A percentile compares a stretch with the other conserved stretches of the same genome.
phyloP scores from a whole-genome alignment of 2,797 vertebrate genomes.

The Scyliorhinus canicula region DNA sequence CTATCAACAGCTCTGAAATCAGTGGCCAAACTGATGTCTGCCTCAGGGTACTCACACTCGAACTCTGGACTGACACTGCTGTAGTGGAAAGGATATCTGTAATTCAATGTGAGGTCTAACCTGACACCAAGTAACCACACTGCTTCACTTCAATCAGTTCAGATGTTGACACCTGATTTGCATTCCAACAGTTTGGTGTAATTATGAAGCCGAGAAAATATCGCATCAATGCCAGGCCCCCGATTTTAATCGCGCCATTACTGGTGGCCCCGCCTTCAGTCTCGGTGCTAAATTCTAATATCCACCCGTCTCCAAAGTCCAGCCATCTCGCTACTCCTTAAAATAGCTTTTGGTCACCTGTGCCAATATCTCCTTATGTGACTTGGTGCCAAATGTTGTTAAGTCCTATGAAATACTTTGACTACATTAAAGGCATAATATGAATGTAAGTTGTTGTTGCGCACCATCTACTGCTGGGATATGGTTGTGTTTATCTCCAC shows the following conservation, averaged over 20 bases:
- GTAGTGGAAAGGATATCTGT: neutral
- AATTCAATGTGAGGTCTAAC: neutral
- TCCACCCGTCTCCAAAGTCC: neutral
- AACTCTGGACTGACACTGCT: neutral
- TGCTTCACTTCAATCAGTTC: neutral
- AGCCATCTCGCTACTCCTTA: neutral
- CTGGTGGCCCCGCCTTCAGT: neutral
- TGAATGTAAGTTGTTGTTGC: neutral
- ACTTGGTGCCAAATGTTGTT: neutral
- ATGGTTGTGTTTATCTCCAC: neutral
- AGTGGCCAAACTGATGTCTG: neutral
- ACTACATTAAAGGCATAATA: neutral
- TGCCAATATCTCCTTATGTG: neutral
- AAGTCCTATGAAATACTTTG: neutral
- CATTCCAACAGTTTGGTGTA: neutral
- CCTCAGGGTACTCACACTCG: neutral
- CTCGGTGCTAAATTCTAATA: neutral
- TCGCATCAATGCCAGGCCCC: neutral
- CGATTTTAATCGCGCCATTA: neutral
- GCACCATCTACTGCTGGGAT: neutral
- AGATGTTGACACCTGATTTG: neutral
- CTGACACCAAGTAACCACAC: neutral
- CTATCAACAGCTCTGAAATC: neutral
- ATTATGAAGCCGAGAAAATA: neutral
- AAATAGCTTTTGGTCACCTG: neutral